Base-by-base conservation (phyloP, 2,113 vertebrate genomes). In the Cinclus mexicanus region DNA sequence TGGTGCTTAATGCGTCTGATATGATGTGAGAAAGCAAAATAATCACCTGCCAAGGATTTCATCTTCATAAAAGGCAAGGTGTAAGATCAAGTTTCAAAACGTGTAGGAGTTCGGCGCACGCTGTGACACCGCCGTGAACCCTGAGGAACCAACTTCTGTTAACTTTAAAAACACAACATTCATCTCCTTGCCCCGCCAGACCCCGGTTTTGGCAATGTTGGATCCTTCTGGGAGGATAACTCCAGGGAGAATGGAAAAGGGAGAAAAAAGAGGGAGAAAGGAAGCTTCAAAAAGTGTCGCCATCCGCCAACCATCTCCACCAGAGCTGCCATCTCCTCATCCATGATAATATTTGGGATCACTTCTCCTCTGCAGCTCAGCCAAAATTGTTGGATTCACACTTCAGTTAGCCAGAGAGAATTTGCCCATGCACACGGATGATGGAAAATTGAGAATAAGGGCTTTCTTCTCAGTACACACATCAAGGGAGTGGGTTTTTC, bases 21-120 rank as follows among this genome's bases (percentile, higher is more conserved):
- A 95, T 65, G 96, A 97, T 94, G 97, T 86, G 93, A 88, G 95
- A 90, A 97, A 98, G 97, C 92, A 97, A 98, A 97, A 96, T 97
- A 97, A 98, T 98, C 98, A 98, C 96, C 97, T 97, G 98, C 92
- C 97, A 97, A 81, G 94, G 91, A 90, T 94, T 96, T 95, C 70
- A 87, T 95, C 97, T 95, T 96, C 93, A 90, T 93, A 94, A 97
- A 96, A 97, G 97, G 93, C 97, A 93, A 82, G 94, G 97, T 96
- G 78, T 78, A 68, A 74, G 97, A 96, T 97, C 95, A 23, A 83
- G 96, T 98, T 98, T 97, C 98, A 89, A 75, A 97, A 61, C 3
- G 90, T 20, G 94, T 64, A 94, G 97, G 97, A 88, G 89, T 50
- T 26, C 31, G 2, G 88, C 56, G 50, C 92, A 20, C 3, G 4